Percentiles rank a stretch among this genome's conserved stretches.
These are phyloP conservation scores for Harmothoe impar DNA, from an alignment of 2,888 invertebrate species.

Conservation along the genomic window DNA sequence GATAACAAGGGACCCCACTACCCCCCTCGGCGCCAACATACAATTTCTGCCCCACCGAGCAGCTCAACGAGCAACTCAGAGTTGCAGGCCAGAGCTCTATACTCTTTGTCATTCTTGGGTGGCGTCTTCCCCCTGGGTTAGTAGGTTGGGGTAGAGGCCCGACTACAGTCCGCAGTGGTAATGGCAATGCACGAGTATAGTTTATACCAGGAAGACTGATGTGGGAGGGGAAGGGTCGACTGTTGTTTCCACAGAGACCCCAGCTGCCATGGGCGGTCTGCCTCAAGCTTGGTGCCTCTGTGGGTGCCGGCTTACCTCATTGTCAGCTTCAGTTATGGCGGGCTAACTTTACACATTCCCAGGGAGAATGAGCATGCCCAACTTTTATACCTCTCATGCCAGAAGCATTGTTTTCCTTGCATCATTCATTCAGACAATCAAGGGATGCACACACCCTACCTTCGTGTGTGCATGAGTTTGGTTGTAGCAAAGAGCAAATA, in stretches of 20 bases:
- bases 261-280: constrained; percentile 8
- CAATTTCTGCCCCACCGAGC: too few species aligned
- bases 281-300: not conserved
- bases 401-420: constrained; percentile 39
- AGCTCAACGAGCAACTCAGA: too few species aligned
- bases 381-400: not conserved
- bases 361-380: not conserved
- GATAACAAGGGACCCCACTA: too few species aligned
- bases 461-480: too few species aligned
- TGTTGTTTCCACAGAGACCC: constrained; percentile 47
- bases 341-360: constrained; percentile 31
- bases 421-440: constrained; percentile 59
- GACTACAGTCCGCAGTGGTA: too few species aligned
- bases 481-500: too few species aligned
- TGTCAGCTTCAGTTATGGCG: constrained; percentile 47
- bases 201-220: not conserved
- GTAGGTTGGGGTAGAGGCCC: too few species aligned
- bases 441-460: constrained; percentile 4
- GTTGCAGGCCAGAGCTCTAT: too few species aligned
- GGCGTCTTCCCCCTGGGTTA: too few species aligned
- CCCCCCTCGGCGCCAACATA: too few species aligned
- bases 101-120: too few species aligned
- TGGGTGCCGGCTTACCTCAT: not conserved
- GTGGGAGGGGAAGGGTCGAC: not conserved
- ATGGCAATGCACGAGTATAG: too few species aligned